Evolutionary conservation across 1,140 invertebrate species (phyloP), one percentile per base, ranked within the genome.

Genomic region (Zaprionus tsacasi): DNA sequence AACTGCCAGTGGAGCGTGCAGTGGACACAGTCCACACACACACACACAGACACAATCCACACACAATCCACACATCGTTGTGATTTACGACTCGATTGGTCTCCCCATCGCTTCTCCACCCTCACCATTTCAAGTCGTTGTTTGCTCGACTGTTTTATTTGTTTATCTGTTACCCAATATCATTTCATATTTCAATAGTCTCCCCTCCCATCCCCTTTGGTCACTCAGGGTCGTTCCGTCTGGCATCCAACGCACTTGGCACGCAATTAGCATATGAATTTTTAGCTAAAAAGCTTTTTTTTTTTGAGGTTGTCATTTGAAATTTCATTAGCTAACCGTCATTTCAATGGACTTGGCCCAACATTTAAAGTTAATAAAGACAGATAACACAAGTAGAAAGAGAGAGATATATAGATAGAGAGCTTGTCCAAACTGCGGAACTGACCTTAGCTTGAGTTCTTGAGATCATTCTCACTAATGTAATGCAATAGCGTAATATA

Each of bases 241-340:
- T 81, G 63, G 74, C 59, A 40, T 57, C 38, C 38, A 45, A 68
- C 76, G 76, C 76, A 75, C 76, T 82, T 81, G 74, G 79, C 73
- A 81, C 79, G 70, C 79, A 81, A 81, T 81, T 82, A 83, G 77
- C 80, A 83, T 83, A 83, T 63, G 82, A 82, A 82, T 79, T 76
- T 76, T 58, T 60, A 27, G 21, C 2, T 21, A n/a, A n/a, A n/a
- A n/a, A n/a, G n/a, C n/a, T 21, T 2, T 45, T 45, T 71, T 15
- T 71, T 30, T 71, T 30, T 71, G 30, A 59, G 17, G 48, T 79
- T 79, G 80, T 82, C 80, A 69, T 79, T 79, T 76, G 57, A 71
- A 70, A 82, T 70, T 82, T 82, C 63, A 82, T 75, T 82, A 68
- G 61, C 70, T 3, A 1, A 36, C 38, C 13, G 25, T 3, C 30